A percentile compares a stretch with the other conserved stretches of the same genome.
Evolutionary conservation across 2,888 invertebrate species (phyloP).

Genomic region (Xanthorhoe spadicearia): DNA sequence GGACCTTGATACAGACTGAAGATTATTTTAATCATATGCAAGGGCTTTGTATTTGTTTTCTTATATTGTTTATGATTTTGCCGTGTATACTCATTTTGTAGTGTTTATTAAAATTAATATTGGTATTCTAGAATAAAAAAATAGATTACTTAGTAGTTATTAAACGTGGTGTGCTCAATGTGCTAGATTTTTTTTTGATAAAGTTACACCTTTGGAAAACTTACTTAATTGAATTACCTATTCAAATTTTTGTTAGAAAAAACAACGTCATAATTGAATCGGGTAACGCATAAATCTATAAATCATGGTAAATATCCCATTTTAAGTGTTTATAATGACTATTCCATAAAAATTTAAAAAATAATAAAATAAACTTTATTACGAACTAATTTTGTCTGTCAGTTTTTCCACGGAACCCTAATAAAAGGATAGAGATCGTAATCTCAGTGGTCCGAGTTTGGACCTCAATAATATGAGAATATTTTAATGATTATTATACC

Average conservation of each 20-base stretch:
- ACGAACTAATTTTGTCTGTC: neutral
- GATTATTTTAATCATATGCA: slow-evolving; percentile 21
- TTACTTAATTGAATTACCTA: too few relatives aligned
- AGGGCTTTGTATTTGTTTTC: slow-evolving; percentile 10
- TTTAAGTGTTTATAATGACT: too few relatives aligned
- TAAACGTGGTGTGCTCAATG: too few relatives aligned
- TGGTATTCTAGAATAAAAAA: too few relatives aligned
- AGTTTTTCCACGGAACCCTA: slow-evolving; percentile 58
- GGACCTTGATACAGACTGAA: slow-evolving; percentile 20
- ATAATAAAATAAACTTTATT: neutral
- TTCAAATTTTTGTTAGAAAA: too few relatives aligned
- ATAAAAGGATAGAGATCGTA: slow-evolving; percentile 80
- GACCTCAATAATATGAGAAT: slow-evolving; percentile 80
- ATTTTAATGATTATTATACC: slow-evolving; percentile 82
- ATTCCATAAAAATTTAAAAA: too few relatives aligned
- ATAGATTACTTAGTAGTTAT: too few relatives aligned
- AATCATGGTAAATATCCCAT: too few relatives aligned
- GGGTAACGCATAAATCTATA: too few relatives aligned
- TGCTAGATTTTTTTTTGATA: too few relatives aligned
- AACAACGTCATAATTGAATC: too few relatives aligned
- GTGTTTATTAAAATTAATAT: neutral
- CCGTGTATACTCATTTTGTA: neutral
- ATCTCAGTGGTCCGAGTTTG: slow-evolving; percentile 75
- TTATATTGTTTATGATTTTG: neutral
- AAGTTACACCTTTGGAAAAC: too few relatives aligned